phyloP scores from a whole-genome alignment of 2,888 invertebrate genomes.

The Ptychoptera contaminata region DNA sequence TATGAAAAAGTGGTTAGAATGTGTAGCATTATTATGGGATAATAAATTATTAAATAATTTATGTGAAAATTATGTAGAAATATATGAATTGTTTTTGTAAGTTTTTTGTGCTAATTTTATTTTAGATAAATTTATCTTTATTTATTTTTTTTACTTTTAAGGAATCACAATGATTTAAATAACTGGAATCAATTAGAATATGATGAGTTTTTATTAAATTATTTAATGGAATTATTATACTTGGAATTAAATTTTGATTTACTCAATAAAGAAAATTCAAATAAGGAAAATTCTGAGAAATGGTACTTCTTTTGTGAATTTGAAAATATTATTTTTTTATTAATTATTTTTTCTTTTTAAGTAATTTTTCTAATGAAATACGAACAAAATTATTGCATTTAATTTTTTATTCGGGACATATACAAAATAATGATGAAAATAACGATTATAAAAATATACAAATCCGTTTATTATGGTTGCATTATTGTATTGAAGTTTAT shows the following conservation, averaged over 20 bases:
- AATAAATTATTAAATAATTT: constrained; percentile 15
- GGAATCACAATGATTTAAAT: constrained; percentile 16
- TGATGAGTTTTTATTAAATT: constrained; percentile 16
- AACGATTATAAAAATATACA: constrained; percentile 30
- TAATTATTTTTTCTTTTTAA: not conserved
- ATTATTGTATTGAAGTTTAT: constrained; percentile 36
- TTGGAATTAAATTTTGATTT: constrained; percentile 17
- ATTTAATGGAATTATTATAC: constrained; percentile 17
- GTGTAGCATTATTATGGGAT: constrained; percentile 17
- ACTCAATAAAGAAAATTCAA: not conserved
- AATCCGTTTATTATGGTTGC: constrained; percentile 37
- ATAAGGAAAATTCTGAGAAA: not conserved
- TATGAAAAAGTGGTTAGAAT: constrained; percentile 19
- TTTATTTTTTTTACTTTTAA: constrained; percentile 9
- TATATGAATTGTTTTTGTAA: constrained; percentile 18
- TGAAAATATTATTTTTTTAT: not conserved
- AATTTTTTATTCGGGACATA: not conserved
- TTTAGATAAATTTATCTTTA: not conserved
- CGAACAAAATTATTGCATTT: constrained; percentile 3
- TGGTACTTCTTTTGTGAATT: not conserved
- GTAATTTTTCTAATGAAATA: not conserved
- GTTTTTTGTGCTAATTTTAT: constrained; percentile 1
- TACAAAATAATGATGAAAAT: constrained; percentile 18
- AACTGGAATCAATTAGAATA: constrained; percentile 17
- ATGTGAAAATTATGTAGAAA: constrained; percentile 14